Evolutionary conservation across 1,140 invertebrate species (phyloP), one percentile per base, ranked within the genome.

Genomic region (Aleiodes sp.): DNA sequence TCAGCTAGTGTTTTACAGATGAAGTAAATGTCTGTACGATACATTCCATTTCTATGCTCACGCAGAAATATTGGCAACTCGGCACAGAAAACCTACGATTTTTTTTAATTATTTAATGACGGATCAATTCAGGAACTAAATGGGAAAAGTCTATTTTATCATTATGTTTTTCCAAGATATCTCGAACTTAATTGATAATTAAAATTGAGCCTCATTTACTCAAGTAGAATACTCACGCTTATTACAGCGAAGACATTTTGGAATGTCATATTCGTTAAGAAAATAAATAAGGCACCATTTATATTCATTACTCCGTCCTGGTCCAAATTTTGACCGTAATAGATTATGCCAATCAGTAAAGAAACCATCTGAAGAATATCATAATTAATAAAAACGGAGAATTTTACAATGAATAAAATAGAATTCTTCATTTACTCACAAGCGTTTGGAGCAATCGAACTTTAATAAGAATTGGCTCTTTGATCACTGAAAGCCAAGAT

Each of bases 251-350:
- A 94, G 8, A 95, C 91, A 84, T 97, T 97, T 80, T 94, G 94
- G 82, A 97, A 97, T 6, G 94, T 98, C 92, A 96, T 95, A 82
- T 96, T 97, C 3, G 94, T 96, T 1, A 98, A 87, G 79, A 97
- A 93, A 63, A 98, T 90, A 80, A 98, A 98, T 19, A 98, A 88
- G n/a, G 93, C 94, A 56, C 97, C 97, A 81, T 98, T 98, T 67
- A 98, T 96, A 82, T 98, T 98, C 91, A 95, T 94, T 0, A 98
- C 93, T 3, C 95, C 95, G 75, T 95, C 92, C 83, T 97, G 92
- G 76, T 94, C 91, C 31, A 95, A 78, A 75, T 90, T 85, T 81
- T 98, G 96, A 0, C 93, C 91, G 78, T 93, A 94, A 84, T 96
- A 99, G 65, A 99, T 92, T 3, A 96, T 81, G 4, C 96, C 96